These are phyloP conservation scores for Cyprinodon variegatus DNA, from an alignment of 2,113 vertebrate genomes.

Conservation along the genomic window DNA sequence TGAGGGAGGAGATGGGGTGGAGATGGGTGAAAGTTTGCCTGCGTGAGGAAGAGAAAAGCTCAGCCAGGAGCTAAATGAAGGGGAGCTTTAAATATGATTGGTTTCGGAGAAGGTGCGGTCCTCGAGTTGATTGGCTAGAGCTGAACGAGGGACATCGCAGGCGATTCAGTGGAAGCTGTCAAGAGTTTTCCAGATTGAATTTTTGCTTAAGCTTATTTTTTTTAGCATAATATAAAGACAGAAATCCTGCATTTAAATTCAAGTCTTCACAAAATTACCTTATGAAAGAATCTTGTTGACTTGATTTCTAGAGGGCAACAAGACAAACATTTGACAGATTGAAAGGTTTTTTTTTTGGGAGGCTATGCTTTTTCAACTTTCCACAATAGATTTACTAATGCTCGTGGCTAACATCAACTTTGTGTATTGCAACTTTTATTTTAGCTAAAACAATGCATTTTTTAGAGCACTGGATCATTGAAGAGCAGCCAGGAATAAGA, in stretches of 20 bases:
- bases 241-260: conserved; percentile 24
- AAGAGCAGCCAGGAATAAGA: conserved; percentile 52
- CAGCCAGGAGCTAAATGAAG: no score
- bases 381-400: not conserved
- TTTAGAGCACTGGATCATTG: conserved; percentile 46
- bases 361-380: not conserved
- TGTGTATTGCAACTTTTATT: conserved; percentile 1
- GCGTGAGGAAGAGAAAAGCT: no score
- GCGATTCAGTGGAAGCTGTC: no score
- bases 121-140: no score
- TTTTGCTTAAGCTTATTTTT: no score
- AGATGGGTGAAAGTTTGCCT: no score
- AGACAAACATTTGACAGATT: conserved; percentile 36
- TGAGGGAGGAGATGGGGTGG: no score
- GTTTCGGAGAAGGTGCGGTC: no score
- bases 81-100: no score
- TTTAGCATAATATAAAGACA: conserved; percentile 14
- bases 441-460: conserved; percentile 16
- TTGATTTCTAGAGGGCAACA: conserved; percentile 37
- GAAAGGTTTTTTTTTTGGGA: conserved; percentile 18
- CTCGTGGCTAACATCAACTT: not conserved
- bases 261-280: conserved; percentile 31
- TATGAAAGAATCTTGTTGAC: conserved; percentile 42
- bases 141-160: no score
- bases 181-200: no score